Evolutionary conservation across 2,888 invertebrate genomes (phyloP).

Genomic region (Ormia ochracea): DNA sequence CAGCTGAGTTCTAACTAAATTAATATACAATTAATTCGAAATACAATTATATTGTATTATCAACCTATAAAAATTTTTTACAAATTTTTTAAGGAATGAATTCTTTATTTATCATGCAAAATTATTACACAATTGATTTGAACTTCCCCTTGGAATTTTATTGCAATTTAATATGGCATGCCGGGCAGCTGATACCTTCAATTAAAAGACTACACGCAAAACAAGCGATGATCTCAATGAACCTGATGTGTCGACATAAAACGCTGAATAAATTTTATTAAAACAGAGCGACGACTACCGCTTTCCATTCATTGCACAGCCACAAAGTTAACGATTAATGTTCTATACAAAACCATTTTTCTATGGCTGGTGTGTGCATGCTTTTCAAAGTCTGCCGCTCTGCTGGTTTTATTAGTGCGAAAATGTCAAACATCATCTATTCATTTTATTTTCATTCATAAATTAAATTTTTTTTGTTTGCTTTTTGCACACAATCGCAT

Average conservation of each 20-base stretch:
- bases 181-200: slow-evolving; percentile 31
- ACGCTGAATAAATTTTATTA: background rate
- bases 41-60: background rate
- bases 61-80: background rate
- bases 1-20: too few relatives aligned
- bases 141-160: background rate
- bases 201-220: slow-evolving; percentile 14
- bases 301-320: slow-evolving; percentile 12
- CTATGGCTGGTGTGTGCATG: background rate
- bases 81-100: background rate
- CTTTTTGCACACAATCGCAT: slow-evolving; percentile 2
- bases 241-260: slow-evolving; percentile 36
- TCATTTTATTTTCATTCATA: slow-evolving; percentile 34
- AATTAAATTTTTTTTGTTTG: background rate
- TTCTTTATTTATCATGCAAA: background rate
- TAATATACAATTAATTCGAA: background rate
- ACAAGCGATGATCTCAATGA: slow-evolving; percentile 48
- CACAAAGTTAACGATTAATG: slow-evolving; percentile 25
- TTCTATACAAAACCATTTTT: slow-evolving; percentile 2
- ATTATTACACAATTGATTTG: background rate
- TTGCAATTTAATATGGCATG: background rate
- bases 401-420: slow-evolving; percentile 25
- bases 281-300: slow-evolving; percentile 11
- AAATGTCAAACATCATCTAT: slow-evolving; percentile 12
- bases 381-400: background rate